Conservation (phyloP, 1,140 invertebrate species). For the Notospermus geniculatus region DNA sequence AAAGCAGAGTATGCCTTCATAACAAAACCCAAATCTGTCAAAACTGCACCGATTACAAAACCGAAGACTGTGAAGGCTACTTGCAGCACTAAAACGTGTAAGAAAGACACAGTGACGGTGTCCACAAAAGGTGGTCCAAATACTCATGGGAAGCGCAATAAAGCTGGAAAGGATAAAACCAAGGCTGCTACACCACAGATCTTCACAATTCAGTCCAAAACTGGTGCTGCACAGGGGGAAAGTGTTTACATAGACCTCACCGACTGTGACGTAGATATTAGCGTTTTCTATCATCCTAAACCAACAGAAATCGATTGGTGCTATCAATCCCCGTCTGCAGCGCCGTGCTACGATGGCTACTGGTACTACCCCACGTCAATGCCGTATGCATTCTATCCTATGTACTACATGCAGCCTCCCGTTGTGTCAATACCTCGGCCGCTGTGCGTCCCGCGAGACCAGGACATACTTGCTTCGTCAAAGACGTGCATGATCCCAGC, state of each 20-base stretch:
- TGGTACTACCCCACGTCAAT: constrained; percentile 12
- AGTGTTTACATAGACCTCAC: constrained; percentile 51
- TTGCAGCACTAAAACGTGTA: too few species aligned
- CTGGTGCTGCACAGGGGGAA: constrained; percentile 21
- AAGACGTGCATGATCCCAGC: constrained; percentile 44
- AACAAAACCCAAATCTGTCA: too few species aligned
- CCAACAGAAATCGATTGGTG: constrained; percentile 16
- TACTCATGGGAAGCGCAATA: too few species aligned
- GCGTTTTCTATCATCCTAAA: constrained; percentile 47
- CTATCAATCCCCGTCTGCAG: constrained; percentile 1
- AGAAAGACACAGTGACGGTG: too few species aligned
- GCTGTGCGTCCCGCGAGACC: constrained; percentile 29
- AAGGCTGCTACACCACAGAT: background rate
- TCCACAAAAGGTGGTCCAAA: too few species aligned
- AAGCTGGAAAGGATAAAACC: too few species aligned
- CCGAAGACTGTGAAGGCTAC: too few species aligned
- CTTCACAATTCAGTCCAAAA: constrained; percentile 2
- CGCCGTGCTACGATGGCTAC: constrained; percentile 7
- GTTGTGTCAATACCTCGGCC: constrained; percentile 23
- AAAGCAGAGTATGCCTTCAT: too few species aligned
- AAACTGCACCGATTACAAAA: too few species aligned
- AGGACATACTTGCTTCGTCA: constrained; percentile 27
- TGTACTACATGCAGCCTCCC: constrained; percentile 11
- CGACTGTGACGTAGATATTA: constrained; percentile 45
- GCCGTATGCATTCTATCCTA: background rate